Evolutionary conservation across 2,797 vertebrate species (phyloP), one percentile per base, ranked within the genome.

Genomic region (Oophaga sylvatica): DNA sequence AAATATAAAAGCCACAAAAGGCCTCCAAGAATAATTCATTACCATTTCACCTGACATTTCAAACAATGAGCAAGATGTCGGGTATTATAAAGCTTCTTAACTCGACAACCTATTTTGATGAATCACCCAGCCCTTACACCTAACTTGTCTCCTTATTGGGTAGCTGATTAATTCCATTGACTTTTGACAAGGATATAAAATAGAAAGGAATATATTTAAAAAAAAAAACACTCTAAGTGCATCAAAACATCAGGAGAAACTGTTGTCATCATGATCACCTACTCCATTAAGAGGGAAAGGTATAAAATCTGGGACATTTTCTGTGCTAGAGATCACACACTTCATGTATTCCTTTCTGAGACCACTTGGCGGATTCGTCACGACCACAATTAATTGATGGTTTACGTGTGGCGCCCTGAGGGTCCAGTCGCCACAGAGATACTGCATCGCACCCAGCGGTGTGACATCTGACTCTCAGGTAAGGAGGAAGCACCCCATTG

Each of bases 1-100:
- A 77, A 15, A 77, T 56, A 77, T 53, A 26, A 75, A 56, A 77
- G 75, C 22, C 75, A 77, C 26, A 77, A 56, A 77, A 77, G 45
- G 5, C n/a, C 75, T 77, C 45, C 71, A n/a, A 48, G 8, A 53
- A 26, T 26, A 77, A 56, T 53, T 56, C 45, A 56, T 1, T 56
- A 53, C 53, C 9, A 4, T 26, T 22, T 56, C 75, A 5, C 7
- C 11, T 77, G 75, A 77, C 75, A 75, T 75, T 75, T 75, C 41
- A 22, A 41, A 75, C 71, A 77, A 77, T 15, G n/a, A n/a, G n/a
- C n/a, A n/a, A n/a, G 73, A 56, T 76, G 48, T 7, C 45, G 13
- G 41, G 70, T 10, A 73, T 75, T 53, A 48, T n/a, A 75, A 67
- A 67, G 65, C 65, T 26, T 29, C 8, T 7, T 15, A 8, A 11